Base-by-base conservation (phyloP, 2,888 invertebrate genomes). In the Sceliomorpha sp. region DNA sequence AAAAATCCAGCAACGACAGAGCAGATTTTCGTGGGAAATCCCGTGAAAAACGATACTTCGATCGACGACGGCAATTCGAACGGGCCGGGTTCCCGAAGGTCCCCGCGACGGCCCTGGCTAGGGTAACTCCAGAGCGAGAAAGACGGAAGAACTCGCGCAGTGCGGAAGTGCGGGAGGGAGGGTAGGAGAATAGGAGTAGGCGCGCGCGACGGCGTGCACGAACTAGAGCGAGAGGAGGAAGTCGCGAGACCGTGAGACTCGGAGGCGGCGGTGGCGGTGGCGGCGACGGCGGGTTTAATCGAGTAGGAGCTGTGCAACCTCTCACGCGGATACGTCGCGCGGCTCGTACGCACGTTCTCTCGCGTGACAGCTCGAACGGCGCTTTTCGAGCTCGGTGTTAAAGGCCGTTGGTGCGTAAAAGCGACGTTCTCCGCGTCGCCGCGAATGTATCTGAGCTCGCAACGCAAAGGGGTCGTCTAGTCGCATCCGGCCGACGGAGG, bases 311-410 rank as follows among this genome's bases (percentile, higher is more conserved):
- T 53, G 59, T 53, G 15, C 34, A 29, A 50, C 39, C 32, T 53
- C 39, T 60, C 40, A 32, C 59, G 64, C 64, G 48, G 48, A 39
- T 53, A 64, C 45, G 55, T 51, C 48, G 62, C 58, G 50, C 50
- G 53, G 63, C 27, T 40, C 56, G 51, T 56, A 42, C 48, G 47
- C 69, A 36, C 27, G 26, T 45, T 6, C 9, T 42, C 36, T 10
- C 34, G 44, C 14, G 44, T 44, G 44, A 39, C 39, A 20, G 20
- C 6, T 31, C 31, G 10, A 3, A n/a, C n/a, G n/a, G n/a, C n/a
- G n/a, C n/a, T n/a, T n/a, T n/a, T 9, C 10, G 8, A 4, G 15
- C 15, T 24, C 44, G 31, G 29, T 44, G 14, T 29, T 29, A 5
- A 20, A 20, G 5, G 20, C 5, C 20, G 15, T 5, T 10, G 42